Evolutionary conservation across 1,140 invertebrate species (phyloP), one percentile per base, ranked within the genome.

Genomic region (Batillaria attramentaria): DNA sequence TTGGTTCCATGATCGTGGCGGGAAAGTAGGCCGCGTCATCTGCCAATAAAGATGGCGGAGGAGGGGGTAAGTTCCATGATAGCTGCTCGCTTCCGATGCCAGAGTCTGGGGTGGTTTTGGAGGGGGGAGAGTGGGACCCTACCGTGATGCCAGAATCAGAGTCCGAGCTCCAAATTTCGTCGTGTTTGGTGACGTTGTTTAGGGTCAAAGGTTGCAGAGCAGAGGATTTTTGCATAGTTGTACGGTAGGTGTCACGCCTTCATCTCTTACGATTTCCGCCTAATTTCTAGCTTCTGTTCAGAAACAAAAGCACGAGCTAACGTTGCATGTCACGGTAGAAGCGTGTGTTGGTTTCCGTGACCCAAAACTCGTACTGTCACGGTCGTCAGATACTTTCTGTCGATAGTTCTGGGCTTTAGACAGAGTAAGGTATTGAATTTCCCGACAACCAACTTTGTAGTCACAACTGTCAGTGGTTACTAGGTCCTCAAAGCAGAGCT

Each of bases 41-140:
- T 8, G 6, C 24, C 57, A 8, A 0, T 62, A 62, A 31, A 1
- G 73, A 57, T 1, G 57, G 24, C 35, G 28, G n/a, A 8, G 54
- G 54, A 18, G 73, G 57, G 24, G 54, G n/a, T 3, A 18, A 39
- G 50, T 39, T 24, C 54, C 35, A 60, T 75, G 73, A 28, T 57
- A 57, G 73, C 37, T 42, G 57, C 1, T 75, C 73, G 57, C 5
- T 42, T 20, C 57, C 54, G 35, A 62, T 75, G 33, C 37, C 50
- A 24, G 73, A 75, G 73, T 75, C 73, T 39, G 73, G 73, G 20
- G 73, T 60, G 57, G 57, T 41, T 24, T 75, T 75, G 73, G 54
- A 62, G 54, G 73, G 73, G 13, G 73, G 73, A 24, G 73, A 75
- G 35, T 62, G 73, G 18, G 73, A 75, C 54, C 57, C 73, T 20